Evolutionary conservation across 2,113 vertebrate species (phyloP), one percentile per base, ranked within the genome.

Genomic region (Anolis sagrei): DNA sequence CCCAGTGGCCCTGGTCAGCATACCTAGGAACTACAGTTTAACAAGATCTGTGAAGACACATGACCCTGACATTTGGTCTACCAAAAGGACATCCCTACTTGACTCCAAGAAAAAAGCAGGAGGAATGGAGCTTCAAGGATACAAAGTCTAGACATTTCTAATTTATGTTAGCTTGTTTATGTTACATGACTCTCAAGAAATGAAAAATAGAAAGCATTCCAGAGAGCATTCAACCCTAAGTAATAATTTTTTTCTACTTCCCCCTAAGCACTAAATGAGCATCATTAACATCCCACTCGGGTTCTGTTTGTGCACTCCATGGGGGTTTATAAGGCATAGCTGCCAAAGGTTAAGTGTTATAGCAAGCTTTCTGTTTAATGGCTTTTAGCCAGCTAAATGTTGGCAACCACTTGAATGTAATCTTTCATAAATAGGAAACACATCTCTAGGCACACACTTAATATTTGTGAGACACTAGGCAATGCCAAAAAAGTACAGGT

Each of bases 331-430:
- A 58, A 64, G 54, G 16, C 69, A 70, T 21, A 21, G 34, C 25
- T 48, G 66, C 69, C 64, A 54, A 72, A 76, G 78, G 32, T 75
- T 74, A 49, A 34, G 16, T 54, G 4, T 58, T 62, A 25, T n/a
- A 68, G 49, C 6, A 80, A 79, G 78, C 39, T 32, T 73, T 64
- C 70, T 44, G 76, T 48, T 86, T 27, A 32, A 48, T 79, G 58
- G 68, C 73, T 64, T 58, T 64, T 76, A 81, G 82, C 77, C 82
- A 88, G 13, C 61, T 69, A 61, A 76, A 74, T 76, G 34, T 61
- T 88, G 77, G 87, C 77, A 84, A 68, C 61, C 10, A 7, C 14
- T 80, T 62, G 36, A 75, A 36, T 81, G 51, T 48, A 62, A 72
- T 76, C 29, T 36, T 61, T 70, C 72, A 75, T 74, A 66, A 81